Evolutionary conservation across 1,140 invertebrate genomes (phyloP).

Genomic region (Leptopilina boulardi): DNA sequence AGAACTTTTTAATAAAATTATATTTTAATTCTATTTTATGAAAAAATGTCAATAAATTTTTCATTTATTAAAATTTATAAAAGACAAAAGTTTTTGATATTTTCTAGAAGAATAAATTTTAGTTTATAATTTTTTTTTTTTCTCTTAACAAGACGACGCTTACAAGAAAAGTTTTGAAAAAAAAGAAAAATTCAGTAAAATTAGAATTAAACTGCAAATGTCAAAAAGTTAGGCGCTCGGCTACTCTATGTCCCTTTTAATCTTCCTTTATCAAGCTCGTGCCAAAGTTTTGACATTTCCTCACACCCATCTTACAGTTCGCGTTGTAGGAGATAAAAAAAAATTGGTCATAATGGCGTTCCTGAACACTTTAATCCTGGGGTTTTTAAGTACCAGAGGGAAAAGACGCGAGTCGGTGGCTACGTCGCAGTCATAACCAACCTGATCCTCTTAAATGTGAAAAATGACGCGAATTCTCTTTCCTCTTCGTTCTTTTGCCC

Average conservation of each 20-base stretch:
- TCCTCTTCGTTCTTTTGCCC: neutral
- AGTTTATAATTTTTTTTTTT: neutral
- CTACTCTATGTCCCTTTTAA: constrained; percentile 15
- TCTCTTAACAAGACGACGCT: neutral
- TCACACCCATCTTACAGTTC: neutral
- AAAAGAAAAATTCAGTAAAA: constrained; percentile 16
- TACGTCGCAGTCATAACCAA: constrained; percentile 21
- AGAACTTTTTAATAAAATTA: no score
- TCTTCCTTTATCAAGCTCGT: constrained; percentile 32
- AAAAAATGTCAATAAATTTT: no score
- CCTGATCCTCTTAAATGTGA: constrained; percentile 31
- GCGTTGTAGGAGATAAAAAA: constrained; percentile 1
- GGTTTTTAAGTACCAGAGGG: constrained; percentile 10
- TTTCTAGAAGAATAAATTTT: neutral
- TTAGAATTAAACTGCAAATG: constrained; percentile 25
- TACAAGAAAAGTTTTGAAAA: constrained; percentile 18
- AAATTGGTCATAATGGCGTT: constrained; percentile 27
- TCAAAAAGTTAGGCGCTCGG: constrained; percentile 22
- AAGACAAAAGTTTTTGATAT: no score
- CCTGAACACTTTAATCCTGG: constrained; percentile 27
- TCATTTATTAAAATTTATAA: no score
- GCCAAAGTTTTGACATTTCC: constrained; percentile 29
- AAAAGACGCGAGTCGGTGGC: constrained; percentile 7
- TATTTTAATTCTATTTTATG: no score
- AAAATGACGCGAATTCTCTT: constrained; percentile 12